Conservation (phyloP, 2,797 vertebrate genomes). For the Thripadectes ignobilis region DNA sequence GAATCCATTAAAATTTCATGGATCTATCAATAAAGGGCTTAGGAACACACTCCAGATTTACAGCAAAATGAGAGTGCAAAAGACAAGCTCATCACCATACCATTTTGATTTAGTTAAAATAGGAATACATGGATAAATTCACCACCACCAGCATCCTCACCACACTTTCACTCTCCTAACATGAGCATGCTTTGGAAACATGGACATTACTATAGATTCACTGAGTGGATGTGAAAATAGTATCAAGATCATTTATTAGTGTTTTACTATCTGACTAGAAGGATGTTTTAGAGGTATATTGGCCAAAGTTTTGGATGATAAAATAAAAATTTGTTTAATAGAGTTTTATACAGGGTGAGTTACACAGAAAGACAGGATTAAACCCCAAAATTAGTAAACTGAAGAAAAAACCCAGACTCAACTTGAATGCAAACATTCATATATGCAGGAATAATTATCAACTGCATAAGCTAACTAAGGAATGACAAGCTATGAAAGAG, state of each 20-base stretch:
- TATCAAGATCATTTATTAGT: neutral
- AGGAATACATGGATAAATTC: neutral
- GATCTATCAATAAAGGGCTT: neutral
- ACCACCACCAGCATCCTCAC: neutral
- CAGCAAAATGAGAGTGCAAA: neutral
- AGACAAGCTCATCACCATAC: neutral
- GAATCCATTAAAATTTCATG: neutral
- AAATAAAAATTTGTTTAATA: neutral
- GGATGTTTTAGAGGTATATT: neutral
- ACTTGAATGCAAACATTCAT: neutral
- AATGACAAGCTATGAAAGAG: neutral
- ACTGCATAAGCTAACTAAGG: neutral
- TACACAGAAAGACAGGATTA: neutral
- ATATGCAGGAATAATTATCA: neutral
- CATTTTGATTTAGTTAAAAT: neutral
- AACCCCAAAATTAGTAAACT: neutral
- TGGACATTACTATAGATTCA: neutral
- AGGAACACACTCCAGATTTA: neutral
- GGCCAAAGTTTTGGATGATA: neutral
- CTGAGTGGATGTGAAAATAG: neutral
- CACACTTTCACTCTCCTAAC: neutral
- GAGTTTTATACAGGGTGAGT: neutral
- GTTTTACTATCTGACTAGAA: neutral
- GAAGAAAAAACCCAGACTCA: neutral
- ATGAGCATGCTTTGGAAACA: neutral